phyloP scores from a whole-genome alignment of 1,140 invertebrate species.

The Gonioctena quinquepunctata region DNA sequence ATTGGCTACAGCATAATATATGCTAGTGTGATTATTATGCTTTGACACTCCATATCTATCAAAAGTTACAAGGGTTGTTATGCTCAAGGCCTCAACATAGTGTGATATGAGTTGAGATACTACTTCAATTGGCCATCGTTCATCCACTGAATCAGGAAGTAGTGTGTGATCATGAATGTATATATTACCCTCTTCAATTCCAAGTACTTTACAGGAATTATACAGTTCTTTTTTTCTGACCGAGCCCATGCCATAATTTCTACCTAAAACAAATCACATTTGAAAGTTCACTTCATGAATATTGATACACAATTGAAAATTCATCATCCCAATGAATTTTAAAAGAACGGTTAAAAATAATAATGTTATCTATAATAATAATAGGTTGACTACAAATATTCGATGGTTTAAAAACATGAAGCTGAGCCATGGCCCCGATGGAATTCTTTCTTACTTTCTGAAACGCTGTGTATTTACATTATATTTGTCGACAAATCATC shows the following conservation, averaged over 20 bases:
- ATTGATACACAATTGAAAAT: too few species aligned
- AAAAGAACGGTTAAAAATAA: too few species aligned
- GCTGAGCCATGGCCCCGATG: too few species aligned
- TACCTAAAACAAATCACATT: constrained; percentile 65
- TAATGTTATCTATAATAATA: too few species aligned
- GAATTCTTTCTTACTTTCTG: too few species aligned
- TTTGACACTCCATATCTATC: constrained; percentile 87
- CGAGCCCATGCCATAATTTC: constrained; percentile 71
- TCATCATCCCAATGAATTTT: too few species aligned
- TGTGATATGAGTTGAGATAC: constrained; percentile 74
- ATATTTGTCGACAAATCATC: too few species aligned
- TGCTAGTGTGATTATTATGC: constrained; percentile 86
- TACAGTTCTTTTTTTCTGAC: constrained; percentile 77
- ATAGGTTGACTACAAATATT: too few species aligned
- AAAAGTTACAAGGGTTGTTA: constrained; percentile 89
- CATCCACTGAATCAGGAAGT: constrained; percentile 74
- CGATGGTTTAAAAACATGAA: too few species aligned
- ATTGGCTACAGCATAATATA: constrained; percentile 78
- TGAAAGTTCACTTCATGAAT: constrained; percentile 2
- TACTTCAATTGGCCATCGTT: constrained; percentile 75
- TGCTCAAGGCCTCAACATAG: constrained; percentile 72
- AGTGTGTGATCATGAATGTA: constrained; percentile 70
- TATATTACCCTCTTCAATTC: constrained; percentile 77
- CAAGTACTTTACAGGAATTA: constrained; percentile 74
- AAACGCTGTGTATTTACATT: too few species aligned